Evolutionary conservation across 2,797 vertebrate species (phyloP), one percentile per base, ranked within the genome.

Genomic region (Eulemur albifrons): DNA sequence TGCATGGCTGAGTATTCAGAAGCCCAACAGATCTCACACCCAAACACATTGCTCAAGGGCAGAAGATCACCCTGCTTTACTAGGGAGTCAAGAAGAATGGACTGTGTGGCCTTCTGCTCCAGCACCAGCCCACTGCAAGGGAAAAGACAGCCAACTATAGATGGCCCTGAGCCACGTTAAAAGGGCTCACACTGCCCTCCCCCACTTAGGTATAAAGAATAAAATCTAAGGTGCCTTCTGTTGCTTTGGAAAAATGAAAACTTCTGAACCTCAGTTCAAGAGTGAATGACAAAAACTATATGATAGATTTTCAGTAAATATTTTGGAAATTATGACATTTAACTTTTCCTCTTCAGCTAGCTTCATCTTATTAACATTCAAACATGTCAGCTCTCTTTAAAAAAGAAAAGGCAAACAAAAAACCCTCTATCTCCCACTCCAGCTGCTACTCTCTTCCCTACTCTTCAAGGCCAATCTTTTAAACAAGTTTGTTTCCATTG

Each of bases 21-120:
- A 75, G 35, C 81, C 90, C 84, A 52, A 32, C 67, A 92, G 92
- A 70, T 45, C 90, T 92, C 94, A 95, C 85, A 95, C 82, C 72
- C 92, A 93, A 82, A 93, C 54, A 88, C 85, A 77, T 50, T 23
- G 32, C 45, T 67, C 63, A 45, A 89, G 82, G 73, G 90, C 73
- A 67, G 70, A 83, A 25, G 80, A 50, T 25, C 20, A 32, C 35
- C 72, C 32, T 17, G 40, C 70, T 75, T 54, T 18, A 45, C 48
- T 15, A 8, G 0, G 38, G 40, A 25, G 88, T 48, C 40, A 57
- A 8, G n/a, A 67, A 87, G 72, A 94, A 85, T 0, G 32, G 61
- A 80, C 0, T 50, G 54, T 38, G 73, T 15, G 54, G 82, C 92
- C 92, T 88, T 93, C 95, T 96, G 95, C 94, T 95, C 63, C 73